phyloP scores from a whole-genome alignment of 2,797 vertebrate genomes.

The Epinephelus awoara region DNA sequence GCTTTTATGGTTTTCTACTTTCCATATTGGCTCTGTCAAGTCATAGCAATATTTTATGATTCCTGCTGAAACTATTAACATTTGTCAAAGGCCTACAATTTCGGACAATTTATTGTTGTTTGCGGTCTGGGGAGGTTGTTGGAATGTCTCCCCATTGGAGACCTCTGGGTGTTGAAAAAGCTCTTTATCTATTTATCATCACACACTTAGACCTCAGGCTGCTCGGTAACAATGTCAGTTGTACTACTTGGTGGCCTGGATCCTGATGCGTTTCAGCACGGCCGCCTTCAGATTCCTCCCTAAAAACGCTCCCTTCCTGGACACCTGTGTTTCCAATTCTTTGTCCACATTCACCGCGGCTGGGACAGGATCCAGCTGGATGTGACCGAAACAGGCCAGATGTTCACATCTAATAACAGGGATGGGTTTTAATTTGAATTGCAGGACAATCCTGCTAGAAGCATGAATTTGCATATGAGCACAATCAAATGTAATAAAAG shows the following conservation, averaged over 20 bases:
- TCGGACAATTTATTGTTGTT: conserved; percentile 33
- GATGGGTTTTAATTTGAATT: conserved; percentile 43
- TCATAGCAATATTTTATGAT: conserved; percentile 3
- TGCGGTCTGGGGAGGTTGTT: conserved; percentile 21
- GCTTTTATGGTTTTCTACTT: conserved; percentile 32
- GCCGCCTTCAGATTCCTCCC: conserved; percentile 45
- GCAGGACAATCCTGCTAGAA: conserved; percentile 15
- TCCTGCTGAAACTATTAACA: conserved; percentile 45
- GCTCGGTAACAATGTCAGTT: conserved; percentile 18
- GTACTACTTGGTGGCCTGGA: conserved; percentile 38
- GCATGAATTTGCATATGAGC: conserved; percentile 1
- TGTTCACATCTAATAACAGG: conserved; percentile 51
- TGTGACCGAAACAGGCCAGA: conserved; percentile 55
- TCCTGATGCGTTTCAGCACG: conserved; percentile 36
- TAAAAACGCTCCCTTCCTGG: conserved; percentile 68
- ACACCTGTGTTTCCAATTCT: conserved; percentile 75
- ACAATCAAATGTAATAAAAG: conserved; percentile 4
- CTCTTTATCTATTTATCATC: conserved; percentile 44
- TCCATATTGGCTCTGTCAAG: not conserved
- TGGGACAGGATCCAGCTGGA: conserved; percentile 60
- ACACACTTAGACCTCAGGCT: conserved; percentile 25
- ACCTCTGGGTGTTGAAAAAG: conserved; percentile 33
- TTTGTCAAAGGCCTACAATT: conserved; percentile 29
- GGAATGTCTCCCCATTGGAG: not conserved
- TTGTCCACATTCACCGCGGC: conserved; percentile 28